phyloP scores from a whole-genome alignment of 2,113 vertebrate species.

The Podarcis muralis region DNA sequence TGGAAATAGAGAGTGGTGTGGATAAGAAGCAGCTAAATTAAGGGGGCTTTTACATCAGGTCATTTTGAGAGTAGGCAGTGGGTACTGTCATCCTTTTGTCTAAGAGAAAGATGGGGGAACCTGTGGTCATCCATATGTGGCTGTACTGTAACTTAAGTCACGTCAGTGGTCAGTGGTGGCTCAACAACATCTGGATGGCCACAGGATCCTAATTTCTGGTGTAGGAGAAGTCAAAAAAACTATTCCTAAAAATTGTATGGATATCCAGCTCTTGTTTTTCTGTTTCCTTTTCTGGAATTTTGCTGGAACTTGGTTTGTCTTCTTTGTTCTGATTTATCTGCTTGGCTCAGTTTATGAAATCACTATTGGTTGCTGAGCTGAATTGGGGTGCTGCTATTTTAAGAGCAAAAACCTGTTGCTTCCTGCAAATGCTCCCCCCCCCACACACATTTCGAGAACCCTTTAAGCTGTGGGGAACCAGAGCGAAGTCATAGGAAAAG shows the following conservation, averaged over 20 bases:
- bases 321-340: neutral
- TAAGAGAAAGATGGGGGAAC: neutral
- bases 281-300: neutral
- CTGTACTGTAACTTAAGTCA: neutral
- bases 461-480: neutral
- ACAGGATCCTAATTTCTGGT: neutral
- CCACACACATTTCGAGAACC: neutral
- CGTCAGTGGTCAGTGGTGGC: neutral
- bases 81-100: neutral
- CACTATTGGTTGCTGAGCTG: neutral
- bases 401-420: neutral
- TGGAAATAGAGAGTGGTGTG: neutral
- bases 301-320: neutral
- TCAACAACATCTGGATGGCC: neutral
- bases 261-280: neutral
- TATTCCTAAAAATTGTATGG: neutral
- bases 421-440: neutral
- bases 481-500: no score
- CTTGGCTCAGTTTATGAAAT: neutral
- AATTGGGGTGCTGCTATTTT: neutral
- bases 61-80: neutral
- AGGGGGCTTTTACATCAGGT: neutral
- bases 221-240: neutral
- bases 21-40: neutral
- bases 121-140: neutral